These are phyloP conservation scores for Parapsyche elsis DNA, from an alignment of 1,140 invertebrate genomes.

Conservation along the genomic window DNA sequence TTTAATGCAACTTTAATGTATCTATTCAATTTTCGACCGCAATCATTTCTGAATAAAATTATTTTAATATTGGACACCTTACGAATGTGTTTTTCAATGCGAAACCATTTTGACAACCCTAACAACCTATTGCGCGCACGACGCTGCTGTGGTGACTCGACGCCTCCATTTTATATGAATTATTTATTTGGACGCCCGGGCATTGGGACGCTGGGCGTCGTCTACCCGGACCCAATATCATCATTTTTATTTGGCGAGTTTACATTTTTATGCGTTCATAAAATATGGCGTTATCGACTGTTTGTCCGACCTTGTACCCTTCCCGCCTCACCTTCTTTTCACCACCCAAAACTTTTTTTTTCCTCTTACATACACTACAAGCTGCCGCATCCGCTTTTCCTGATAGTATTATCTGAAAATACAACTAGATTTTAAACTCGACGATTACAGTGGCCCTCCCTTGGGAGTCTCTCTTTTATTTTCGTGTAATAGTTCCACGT, in stretches of 20 bases:
- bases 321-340: neutral
- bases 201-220: neutral
- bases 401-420: too few species aligned
- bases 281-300: slow-evolving; percentile 48
- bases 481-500: neutral
- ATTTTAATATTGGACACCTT: too few species aligned
- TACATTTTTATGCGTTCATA: slow-evolving; percentile 51
- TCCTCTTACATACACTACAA: neutral
- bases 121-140: too few species aligned
- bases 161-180: slow-evolving; percentile 49
- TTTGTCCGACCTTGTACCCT: neutral
- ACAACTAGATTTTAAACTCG: too few species aligned
- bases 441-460: neutral
- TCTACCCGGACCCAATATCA: slow-evolving; percentile 42
- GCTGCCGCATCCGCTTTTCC: too few species aligned
- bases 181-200: slow-evolving; percentile 48
- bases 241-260: slow-evolving; percentile 51
- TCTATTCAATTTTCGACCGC: too few species aligned
- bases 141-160: neutral
- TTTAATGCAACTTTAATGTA: too few species aligned
- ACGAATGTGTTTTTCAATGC: neutral
- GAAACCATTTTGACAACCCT: neutral
- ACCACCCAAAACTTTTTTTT: neutral
- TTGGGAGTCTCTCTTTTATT: neutral
- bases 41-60: too few species aligned